phyloP scores from a whole-genome alignment of 2,113 vertebrate species.

The Crotalus tigris region DNA sequence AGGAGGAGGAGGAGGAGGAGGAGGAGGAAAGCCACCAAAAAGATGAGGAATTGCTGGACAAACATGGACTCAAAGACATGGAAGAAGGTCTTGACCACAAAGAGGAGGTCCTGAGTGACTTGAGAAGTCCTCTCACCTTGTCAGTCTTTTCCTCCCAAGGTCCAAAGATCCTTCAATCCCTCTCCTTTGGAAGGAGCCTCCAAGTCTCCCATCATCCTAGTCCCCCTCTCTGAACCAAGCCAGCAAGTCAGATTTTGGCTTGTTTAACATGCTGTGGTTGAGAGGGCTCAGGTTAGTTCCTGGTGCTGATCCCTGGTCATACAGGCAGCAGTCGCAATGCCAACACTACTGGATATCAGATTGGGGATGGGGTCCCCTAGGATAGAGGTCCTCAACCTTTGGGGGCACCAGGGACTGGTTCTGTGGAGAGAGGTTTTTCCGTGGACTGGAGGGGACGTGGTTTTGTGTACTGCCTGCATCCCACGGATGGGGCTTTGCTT shows the following conservation, averaged over 20 bases:
- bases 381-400: too few species aligned
- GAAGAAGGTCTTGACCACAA: neutral
- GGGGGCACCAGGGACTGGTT: too few species aligned
- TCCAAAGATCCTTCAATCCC: neutral
- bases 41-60: neutral
- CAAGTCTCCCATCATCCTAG: neutral
- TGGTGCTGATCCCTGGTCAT: neutral
- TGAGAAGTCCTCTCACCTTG: neutral
- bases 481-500: too few species aligned
- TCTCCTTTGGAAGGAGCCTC: neutral
- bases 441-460: too few species aligned
- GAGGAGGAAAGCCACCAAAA: neutral
- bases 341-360: neutral
- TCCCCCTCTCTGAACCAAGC: neutral
- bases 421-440: too few species aligned
- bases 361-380: neutral
- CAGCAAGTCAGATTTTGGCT: neutral
- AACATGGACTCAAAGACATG: neutral
- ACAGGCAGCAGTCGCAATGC: neutral
- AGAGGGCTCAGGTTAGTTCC: neutral
- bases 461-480: too few species aligned
- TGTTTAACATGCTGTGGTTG: neutral
- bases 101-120: neutral
- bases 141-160: neutral
- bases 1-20: neutral